Evolutionary conservation across 1,140 invertebrate species (phyloP), one percentile per base, ranked within the genome.

Genomic region (Pogonus chalceus): DNA sequence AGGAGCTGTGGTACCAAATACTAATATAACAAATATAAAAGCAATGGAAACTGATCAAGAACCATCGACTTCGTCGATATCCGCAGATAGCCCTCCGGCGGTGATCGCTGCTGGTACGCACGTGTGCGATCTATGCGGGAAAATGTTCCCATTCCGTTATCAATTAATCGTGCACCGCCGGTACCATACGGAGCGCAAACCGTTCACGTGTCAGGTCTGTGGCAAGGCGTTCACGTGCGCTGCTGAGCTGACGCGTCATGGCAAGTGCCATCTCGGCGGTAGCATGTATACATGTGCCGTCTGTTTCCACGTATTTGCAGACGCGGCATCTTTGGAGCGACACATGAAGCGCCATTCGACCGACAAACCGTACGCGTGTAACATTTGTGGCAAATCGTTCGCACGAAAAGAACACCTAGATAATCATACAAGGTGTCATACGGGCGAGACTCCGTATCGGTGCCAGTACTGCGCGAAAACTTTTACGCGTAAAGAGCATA

Each of bases 381-480:
- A 82, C 2, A 84, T 86, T 57, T 94, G 90, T 69, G 83, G 85
- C 20, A 92, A 92, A 70, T 86, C 84, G 20, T 94, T 93, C 68
- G 88, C 87, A 2, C 76, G 88, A 22, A 92, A 91, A 69, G 87
- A 89, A 65, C 85, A 90, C 69, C 76, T 90, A 46, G 85, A 88
- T 65, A 89, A 88, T 68, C 87, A 90, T 65, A 85, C 86, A 49
- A 76, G 85, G 54, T 86, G 84, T 67, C 87, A 90, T 68, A 88
- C 86, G 14, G 91, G 92, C 26, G 92, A 95, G 71, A 87, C 84
- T 24, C 84, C 84, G 1, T 86, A 83, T 61, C 77, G 80, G 74
- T 82, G 70, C 58, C 65, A 69, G 53, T 81, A 78, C 60, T 87
- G 84, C 65, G 76, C 78, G 0, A 85, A 85, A 64, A 79, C 79